Base-by-base conservation (phyloP, 2,888 invertebrate genomes). In the Euspilapteryx auroguttella region DNA sequence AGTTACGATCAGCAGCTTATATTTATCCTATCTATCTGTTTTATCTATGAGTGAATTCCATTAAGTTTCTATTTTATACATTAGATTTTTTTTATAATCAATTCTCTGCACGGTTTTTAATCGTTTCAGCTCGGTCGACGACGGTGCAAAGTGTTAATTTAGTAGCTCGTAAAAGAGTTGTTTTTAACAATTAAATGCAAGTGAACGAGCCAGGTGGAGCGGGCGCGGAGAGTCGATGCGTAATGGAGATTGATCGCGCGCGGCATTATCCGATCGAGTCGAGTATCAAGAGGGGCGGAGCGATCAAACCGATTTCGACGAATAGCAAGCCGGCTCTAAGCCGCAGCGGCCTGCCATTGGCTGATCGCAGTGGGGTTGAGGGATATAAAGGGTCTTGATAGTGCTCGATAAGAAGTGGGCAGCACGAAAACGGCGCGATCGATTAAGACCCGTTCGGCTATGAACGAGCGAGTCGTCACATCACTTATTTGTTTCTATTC, bases 271-370 rank as follows among this genome's bases (percentile, higher is more conserved):
- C 20, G 32, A 31, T 27, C 56, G 66, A 57, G 59, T 44, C 56
- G 49, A 53, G 65, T 55, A 71, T 71, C 62, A 58, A 59, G 37
- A 55, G 27, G 65, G 73, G 73, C 71, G 73, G 65, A 37, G 71
- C 71, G 66, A 71, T 73, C 73, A 73, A 73, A 75, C 56, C 54
- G 62, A 61, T 58, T 68, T 66, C 63, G 59, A 52, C 71, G 71
- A 73, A 73, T 73, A n/a, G n/a, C n/a, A 49, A 45, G 59, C 46
- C 56, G 41, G 40, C 49, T 41, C 46, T 53, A 35, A 40, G 25
- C 31, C 41, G 40, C 35, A 38, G 42, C 45, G 44, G 40, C 48
- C 49, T 37, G 42, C 42, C 40, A 73, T 73, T 73, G 73, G 73
- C 47, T 47, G 41, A 23, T 8, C 14, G 41, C 34, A 35, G 55